phyloP scores from a whole-genome alignment of 2,797 vertebrate genomes.

The Sternarchorhynchus goeldii region DNA sequence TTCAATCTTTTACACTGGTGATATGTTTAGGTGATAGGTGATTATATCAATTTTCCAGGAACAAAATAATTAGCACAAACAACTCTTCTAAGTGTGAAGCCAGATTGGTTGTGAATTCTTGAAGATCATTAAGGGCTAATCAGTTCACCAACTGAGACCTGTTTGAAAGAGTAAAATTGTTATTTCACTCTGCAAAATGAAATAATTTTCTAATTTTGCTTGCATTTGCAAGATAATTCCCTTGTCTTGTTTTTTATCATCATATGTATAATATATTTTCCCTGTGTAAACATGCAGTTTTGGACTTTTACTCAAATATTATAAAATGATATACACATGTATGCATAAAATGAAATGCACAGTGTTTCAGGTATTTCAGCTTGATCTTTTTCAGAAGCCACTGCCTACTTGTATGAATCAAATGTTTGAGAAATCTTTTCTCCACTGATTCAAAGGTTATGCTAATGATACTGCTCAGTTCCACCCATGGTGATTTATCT shows the following conservation, averaged over 20 bases:
- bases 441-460: background rate
- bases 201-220: background rate
- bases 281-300: background rate
- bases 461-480: background rate
- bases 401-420: background rate
- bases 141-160: constrained; percentile 1
- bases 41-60: constrained; percentile 41
- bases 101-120: constrained; percentile 21
- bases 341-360: background rate
- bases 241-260: background rate
- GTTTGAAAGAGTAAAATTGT: background rate
- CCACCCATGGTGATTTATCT: background rate
- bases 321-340: background rate
- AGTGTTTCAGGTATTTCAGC: background rate
- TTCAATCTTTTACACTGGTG: constrained; percentile 48
- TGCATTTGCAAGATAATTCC: background rate
- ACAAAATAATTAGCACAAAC: constrained; percentile 24
- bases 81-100: background rate
- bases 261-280: background rate
- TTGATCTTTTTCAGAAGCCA: background rate
- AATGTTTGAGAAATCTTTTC: background rate
- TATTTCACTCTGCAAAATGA: too few relatives aligned
- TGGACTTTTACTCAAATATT: background rate
- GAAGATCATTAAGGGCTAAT: constrained; percentile 22
- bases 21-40: constrained; percentile 51